A percentile compares a stretch with the other conserved stretches of the same genome.
phyloP scores from a whole-genome alignment of 2,888 invertebrate genomes.

The Epirrita christyi region DNA sequence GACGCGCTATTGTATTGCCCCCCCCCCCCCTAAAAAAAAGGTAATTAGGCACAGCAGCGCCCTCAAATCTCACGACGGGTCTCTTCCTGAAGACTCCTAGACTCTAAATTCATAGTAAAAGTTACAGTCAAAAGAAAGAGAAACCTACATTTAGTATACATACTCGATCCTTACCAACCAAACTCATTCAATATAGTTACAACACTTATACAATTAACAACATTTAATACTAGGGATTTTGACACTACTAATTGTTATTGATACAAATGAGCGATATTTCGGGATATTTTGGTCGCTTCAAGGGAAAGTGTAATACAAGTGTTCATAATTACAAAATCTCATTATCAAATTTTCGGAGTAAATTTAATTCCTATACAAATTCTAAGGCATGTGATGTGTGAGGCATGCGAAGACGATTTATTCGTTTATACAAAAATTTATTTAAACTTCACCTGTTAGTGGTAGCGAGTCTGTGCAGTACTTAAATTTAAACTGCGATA shows the following conservation, averaged over 20 bases:
- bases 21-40: no score
- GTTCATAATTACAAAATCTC: not conserved
- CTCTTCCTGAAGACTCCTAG: no score
- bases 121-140: not conserved
- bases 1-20: no score
- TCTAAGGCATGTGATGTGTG: no score
- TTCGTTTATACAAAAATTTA: no score
- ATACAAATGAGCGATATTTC: constrained; percentile 22
- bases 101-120: constrained; percentile 9
- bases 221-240: constrained; percentile 35
- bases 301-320: not conserved
- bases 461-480: no score
- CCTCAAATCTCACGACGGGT: no score
- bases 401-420: no score
- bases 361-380: no score
- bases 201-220: constrained; percentile 42
- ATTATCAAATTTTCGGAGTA: not conserved
- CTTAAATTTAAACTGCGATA: no score
- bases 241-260: constrained; percentile 32
- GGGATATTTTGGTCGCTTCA: constrained; percentile 6
- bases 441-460: no score
- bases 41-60: no score
- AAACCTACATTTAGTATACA: constrained; percentile 24
- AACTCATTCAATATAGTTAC: constrained; percentile 18
- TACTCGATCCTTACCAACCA: constrained; percentile 1